These are phyloP conservation scores for Gallinago undulata DNA, from an alignment of 2,113 vertebrate species.

Conservation along the genomic window DNA sequence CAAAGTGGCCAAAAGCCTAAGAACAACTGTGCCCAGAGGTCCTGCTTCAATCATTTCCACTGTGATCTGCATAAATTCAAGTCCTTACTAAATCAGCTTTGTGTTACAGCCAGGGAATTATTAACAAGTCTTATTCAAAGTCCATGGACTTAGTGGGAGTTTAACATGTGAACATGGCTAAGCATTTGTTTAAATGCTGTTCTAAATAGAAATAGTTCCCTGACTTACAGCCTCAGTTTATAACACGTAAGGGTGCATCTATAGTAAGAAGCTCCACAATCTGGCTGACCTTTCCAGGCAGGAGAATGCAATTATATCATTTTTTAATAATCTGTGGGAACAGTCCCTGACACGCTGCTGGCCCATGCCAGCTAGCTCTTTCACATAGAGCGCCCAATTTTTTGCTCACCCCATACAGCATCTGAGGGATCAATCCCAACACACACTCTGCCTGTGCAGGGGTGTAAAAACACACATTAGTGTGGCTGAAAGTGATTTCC, in stretches of 20 bases:
- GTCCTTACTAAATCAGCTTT: not conserved
- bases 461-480: not conserved
- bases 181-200: not conserved
- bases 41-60: not conserved
- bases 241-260: fast-evolving
- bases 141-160: not conserved
- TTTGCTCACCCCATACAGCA: not conserved
- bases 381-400: not conserved
- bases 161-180: not conserved
- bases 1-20: not conserved
- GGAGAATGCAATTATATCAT: not conserved
- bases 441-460: fast-evolving
- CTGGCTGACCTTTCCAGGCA: not conserved
- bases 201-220: not conserved
- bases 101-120: not conserved
- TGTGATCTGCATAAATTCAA: not conserved
- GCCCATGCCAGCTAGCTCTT: not conserved
- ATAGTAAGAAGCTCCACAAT: not conserved
- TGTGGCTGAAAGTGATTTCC: not conserved
- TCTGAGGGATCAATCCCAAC: not conserved
- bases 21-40: not conserved
- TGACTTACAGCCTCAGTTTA: not conserved
- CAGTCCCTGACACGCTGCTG: not conserved
- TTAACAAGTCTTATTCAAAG: not conserved
- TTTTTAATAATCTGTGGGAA: not conserved